Evolutionary conservation across 2,888 invertebrate genomes (phyloP).

Genomic region (Sympetrum striolatum): DNA sequence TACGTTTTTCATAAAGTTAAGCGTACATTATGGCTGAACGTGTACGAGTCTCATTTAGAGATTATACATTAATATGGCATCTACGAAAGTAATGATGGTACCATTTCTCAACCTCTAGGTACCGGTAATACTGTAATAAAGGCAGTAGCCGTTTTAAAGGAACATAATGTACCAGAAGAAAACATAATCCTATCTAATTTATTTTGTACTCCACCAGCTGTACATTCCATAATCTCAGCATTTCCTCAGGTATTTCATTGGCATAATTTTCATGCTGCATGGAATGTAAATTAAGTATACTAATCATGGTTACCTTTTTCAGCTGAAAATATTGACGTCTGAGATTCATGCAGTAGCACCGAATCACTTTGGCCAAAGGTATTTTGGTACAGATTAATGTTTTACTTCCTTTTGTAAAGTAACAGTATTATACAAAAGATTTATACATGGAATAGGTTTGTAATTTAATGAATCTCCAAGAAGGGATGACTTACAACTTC

Average conservation of each 20-base stretch:
- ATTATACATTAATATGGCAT: background rate
- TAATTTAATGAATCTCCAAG: background rate
- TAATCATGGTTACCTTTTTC: constrained; percentile 52
- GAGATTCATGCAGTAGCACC: constrained; percentile 95
- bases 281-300: background rate
- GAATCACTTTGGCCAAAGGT: constrained; percentile 97
- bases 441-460: background rate
- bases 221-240: constrained; percentile 80
- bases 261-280: constrained; percentile 44
- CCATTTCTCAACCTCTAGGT: constrained; percentile 57
- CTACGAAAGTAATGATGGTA: background rate
- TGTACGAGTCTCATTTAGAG: background rate
- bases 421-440: constrained; percentile 24
- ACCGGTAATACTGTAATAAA: constrained; percentile 95
- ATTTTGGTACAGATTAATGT: constrained; percentile 94
- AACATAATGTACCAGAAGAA: constrained; percentile 92
- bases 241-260: constrained; percentile 71
- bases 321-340: constrained; percentile 94
- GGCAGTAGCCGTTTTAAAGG: constrained; percentile 92
- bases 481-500: constrained; percentile 9
- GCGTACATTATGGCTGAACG: background rate
- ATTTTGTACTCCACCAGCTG: constrained; percentile 94
- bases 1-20: constrained; percentile 56
- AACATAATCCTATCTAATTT: constrained; percentile 97
- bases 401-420: background rate